phyloP scores from a whole-genome alignment of 2,113 vertebrate species.

The Sakesphorus luctuosus region DNA sequence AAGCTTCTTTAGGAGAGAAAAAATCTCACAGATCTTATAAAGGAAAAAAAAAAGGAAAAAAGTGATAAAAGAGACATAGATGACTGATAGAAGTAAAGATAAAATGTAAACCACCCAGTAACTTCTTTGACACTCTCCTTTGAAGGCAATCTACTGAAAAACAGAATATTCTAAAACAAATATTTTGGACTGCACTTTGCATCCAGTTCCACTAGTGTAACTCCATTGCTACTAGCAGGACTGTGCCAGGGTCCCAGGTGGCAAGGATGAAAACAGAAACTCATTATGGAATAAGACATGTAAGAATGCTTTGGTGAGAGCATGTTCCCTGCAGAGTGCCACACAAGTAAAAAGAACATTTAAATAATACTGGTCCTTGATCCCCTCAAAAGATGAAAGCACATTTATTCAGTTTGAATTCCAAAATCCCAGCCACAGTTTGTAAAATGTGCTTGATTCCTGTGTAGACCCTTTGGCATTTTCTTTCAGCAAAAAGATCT shows the following conservation, averaged over 20 bases:
- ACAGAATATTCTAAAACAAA: slow-evolving; percentile 51
- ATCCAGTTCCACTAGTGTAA: neutral
- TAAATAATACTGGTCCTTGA: slow-evolving; percentile 58
- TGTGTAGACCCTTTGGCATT: slow-evolving; percentile 16
- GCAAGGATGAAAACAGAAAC: slow-evolving; percentile 40
- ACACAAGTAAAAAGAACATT: slow-evolving; percentile 5
- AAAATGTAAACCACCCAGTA: neutral
- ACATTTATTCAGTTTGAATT: slow-evolving; percentile 37
- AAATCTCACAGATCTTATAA: neutral
- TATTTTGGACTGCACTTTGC: slow-evolving; percentile 26
- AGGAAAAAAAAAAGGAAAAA: neutral
- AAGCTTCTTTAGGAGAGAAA: neutral
- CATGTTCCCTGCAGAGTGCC: neutral
- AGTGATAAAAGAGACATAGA: neutral
- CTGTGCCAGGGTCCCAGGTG: slow-evolving; percentile 3
- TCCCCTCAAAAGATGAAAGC: slow-evolving; percentile 34
- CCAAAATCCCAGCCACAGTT: neutral
- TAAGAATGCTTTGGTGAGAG: slow-evolving; percentile 7
- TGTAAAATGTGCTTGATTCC: slow-evolving; percentile 26
- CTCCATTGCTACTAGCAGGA: neutral
- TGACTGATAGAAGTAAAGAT: neutral
- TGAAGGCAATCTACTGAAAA: slow-evolving; percentile 9
- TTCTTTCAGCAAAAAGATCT: slow-evolving; percentile 28
- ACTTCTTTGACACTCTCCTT: neutral
- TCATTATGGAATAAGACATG: slow-evolving; percentile 28